Base-by-base conservation (phyloP, 92 coral and sea anemone species). In the Actinernus sp. region DNA sequence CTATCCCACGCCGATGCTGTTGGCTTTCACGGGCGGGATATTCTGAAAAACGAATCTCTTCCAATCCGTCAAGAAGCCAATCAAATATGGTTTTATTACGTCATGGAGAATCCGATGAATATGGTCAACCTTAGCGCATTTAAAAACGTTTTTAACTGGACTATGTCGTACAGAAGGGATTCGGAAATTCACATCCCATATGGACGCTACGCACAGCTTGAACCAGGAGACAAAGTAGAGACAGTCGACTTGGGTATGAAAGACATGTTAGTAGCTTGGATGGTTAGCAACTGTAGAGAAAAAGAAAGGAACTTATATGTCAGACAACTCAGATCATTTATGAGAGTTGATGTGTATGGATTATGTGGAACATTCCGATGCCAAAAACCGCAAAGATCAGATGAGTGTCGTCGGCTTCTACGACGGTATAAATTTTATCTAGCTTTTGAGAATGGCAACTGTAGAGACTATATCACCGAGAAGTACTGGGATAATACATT, bases 41-140 rank as follows among this genome's bases (percentile, higher is more conserved):
- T 84, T 40, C 48, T 19, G 1, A 9, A 9, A 45, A 24, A 7
- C 28, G 18, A 26, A 19, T 19, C 28, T 17, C 43, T 19, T 3
- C 38, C 48, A 11, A 33, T 65, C 7, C 68, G 41, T 10, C 32
- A 46, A 30, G 54, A 44, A 10, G n/a, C 78, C 11, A 31, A 70
- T 5, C 96, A 89, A 65, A 65, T 89, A 31, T 89, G 96, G 96
- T 89, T 89, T 54, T 89, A 89, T 28, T 89, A 58, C 48, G 78
- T 79, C 10, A 64, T 89, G 73, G 96, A 89, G 29, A 89, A 74
- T 46, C 96, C 96, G 0, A 5, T 20, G 16, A 52, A 56, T 31
- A 37, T 29, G 22, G 68, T 75, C 39, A 85, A 76, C 12, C 2
- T 47, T 13, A 23, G 50, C 12, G 62, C 58, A 2, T 60, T 67